Conservation (phyloP, 2,797 vertebrate species). For the Enteromius mattozi region DNA sequence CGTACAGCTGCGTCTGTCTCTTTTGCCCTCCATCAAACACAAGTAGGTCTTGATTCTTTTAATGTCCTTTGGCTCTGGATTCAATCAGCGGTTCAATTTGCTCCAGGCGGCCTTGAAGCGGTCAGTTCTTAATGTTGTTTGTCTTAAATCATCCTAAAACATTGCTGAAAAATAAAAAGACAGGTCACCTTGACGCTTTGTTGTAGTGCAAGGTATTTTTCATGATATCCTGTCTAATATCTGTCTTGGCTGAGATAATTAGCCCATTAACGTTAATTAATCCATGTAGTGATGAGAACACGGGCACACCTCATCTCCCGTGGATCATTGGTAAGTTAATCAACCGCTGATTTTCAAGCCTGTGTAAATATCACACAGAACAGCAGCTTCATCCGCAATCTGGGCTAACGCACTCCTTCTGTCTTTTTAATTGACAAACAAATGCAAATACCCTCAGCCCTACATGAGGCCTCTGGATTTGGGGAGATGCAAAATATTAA, state of each 20-base stretch:
- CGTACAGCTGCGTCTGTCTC: constrained; percentile 39
- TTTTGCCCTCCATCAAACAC: constrained; percentile 41
- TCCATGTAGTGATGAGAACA: constrained; percentile 56
- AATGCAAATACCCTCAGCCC: constrained; percentile 10
- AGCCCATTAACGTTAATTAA: constrained; percentile 57
- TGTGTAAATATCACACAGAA: constrained; percentile 48
- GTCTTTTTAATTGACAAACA: constrained; percentile 50
- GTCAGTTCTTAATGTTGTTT: constrained; percentile 28
- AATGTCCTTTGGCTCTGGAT: constrained; percentile 17
- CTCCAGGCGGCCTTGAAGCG: not conserved
- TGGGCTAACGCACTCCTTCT: constrained; percentile 44
- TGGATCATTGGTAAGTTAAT: constrained; percentile 61
- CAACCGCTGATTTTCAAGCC: constrained; percentile 57
- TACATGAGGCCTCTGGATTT: constrained; percentile 17
- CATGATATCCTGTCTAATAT: constrained; percentile 36
- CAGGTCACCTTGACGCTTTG: not conserved
- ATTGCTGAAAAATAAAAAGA: constrained; percentile 10
- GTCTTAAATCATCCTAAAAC: constrained; percentile 17
- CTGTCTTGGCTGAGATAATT: constrained; percentile 52
- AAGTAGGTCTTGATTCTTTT: constrained; percentile 42
- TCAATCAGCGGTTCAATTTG: constrained; percentile 11
- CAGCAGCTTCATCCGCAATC: constrained; percentile 38
- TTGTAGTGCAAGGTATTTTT: not conserved
- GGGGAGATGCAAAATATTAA: constrained; percentile 6
- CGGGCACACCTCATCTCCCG: constrained; percentile 37